A percentile compares a stretch with the other conserved stretches of the same genome.
Conservation (phyloP, 2,113 vertebrate species). For the Kryptolebias marmoratus region DNA sequence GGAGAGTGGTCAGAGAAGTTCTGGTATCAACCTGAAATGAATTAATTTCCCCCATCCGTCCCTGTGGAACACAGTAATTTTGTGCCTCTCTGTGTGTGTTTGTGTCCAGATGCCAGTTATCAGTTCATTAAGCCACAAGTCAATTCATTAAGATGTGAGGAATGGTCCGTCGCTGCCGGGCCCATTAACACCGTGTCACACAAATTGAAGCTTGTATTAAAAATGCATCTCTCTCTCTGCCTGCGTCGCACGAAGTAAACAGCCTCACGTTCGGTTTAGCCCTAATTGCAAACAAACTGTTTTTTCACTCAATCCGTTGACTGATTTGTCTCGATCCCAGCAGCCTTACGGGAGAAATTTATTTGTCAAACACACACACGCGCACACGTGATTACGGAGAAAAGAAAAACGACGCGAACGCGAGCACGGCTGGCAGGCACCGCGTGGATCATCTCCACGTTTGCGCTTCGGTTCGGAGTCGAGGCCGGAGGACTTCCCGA, state of each 20-base stretch:
- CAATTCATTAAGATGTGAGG: constrained; percentile 57
- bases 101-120: constrained; percentile 59
- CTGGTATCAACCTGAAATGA: constrained; percentile 67
- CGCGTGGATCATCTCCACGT: constrained; percentile 46
- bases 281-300: constrained; percentile 34
- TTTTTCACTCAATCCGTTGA: constrained; percentile 8
- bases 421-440: constrained; percentile 33
- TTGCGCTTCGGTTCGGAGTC: constrained; percentile 53
- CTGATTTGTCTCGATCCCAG: neutral
- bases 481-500: constrained; percentile 49
- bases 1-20: constrained; percentile 38
- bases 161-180: constrained; percentile 53
- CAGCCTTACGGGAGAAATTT: constrained; percentile 4
- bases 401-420: constrained; percentile 53
- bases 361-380: constrained; percentile 7
- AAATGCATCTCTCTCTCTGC: constrained; percentile 48
- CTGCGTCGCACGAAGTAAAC: constrained; percentile 14
- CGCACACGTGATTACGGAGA: neutral
- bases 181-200: constrained; percentile 62
- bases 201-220: constrained; percentile 62
- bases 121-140: constrained; percentile 68
- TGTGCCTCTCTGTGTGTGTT: constrained; percentile 28
- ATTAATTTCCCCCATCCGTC: constrained; percentile 55
- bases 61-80: constrained; percentile 68
- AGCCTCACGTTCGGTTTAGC: neutral